phyloP scores from a whole-genome alignment of 2,113 vertebrate species.

The Xenopus laevis region DNA sequence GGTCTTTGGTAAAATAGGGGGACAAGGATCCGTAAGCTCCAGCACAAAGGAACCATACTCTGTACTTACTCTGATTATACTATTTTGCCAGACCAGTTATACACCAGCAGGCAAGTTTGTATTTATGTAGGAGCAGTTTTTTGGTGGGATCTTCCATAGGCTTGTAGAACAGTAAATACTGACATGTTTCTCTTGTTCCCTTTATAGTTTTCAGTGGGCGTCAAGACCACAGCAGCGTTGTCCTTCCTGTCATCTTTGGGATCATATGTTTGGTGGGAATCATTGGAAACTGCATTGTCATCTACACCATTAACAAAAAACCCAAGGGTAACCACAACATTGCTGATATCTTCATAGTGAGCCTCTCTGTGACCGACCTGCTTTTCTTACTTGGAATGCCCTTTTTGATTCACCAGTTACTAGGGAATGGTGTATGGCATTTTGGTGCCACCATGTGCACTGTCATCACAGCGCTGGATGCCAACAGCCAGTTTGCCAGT shows the following conservation, averaged over 20 bases:
- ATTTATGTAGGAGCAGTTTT: too few species aligned
- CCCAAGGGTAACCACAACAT: constrained; percentile 39
- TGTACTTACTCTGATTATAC: too few species aligned
- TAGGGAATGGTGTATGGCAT: constrained; percentile 40
- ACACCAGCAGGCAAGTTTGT: too few species aligned
- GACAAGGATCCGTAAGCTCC: too few species aligned
- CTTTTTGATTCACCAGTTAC: constrained; percentile 37
- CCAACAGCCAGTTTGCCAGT: constrained; percentile 41
- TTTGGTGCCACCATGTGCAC: constrained; percentile 40
- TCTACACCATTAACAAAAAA: constrained; percentile 41
- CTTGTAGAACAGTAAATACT: too few species aligned
- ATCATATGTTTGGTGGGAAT: constrained; percentile 42
- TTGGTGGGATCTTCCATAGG: too few species aligned
- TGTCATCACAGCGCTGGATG: constrained; percentile 38
- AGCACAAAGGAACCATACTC: too few species aligned
- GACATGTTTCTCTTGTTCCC: not conserved
- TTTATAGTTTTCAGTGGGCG: constrained; percentile 6
- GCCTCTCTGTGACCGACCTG: constrained; percentile 38
- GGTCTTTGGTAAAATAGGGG: too few species aligned
- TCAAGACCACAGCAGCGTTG: constrained; percentile 23
- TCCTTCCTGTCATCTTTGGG: constrained; percentile 37
- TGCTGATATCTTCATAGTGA: constrained; percentile 42
- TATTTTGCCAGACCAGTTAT: too few species aligned
- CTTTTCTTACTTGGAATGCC: constrained; percentile 43
- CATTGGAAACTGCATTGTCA: constrained; percentile 43